Evolutionary conservation across 1,140 invertebrate genomes (phyloP).

Genomic region (Ceratina japonica): DNA sequence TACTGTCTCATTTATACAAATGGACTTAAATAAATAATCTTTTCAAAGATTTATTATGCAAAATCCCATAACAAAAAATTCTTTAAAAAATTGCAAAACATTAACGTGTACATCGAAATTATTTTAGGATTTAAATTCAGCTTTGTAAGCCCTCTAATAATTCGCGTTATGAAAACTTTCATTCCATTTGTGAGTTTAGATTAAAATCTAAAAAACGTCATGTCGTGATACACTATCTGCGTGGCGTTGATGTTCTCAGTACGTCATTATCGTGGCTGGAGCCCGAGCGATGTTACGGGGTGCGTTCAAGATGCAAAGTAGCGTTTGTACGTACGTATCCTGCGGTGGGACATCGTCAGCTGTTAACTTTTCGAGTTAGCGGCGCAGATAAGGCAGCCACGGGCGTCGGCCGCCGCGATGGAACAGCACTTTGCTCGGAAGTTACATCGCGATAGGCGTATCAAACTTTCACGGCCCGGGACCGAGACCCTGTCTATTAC

Average conservation of each 20-base stretch:
- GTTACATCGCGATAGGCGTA: slow-evolving; percentile 38
- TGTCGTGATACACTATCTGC: slow-evolving; percentile 1
- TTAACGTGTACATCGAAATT: too few species aligned
- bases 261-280: slow-evolving; percentile 49
- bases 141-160: neutral
- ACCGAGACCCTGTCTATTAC: slow-evolving; percentile 1
- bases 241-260: slow-evolving; percentile 14
- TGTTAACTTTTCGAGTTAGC: slow-evolving; percentile 64
- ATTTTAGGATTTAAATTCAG: neutral
- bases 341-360: slow-evolving; percentile 50
- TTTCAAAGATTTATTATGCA: too few species aligned
- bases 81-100: too few species aligned
- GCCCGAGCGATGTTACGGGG: slow-evolving; percentile 21
- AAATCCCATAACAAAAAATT: too few species aligned
- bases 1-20: too few species aligned
- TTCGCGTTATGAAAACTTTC: neutral
- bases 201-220: slow-evolving; percentile 4
- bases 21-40: too few species aligned
- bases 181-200: neutral
- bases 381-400: slow-evolving; percentile 50
- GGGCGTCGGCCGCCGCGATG: slow-evolving; percentile 1
- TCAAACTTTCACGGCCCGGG: slow-evolving; percentile 39
- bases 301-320: slow-evolving; percentile 49
- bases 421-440: slow-evolving; percentile 41
- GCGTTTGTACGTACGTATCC: slow-evolving; percentile 57